Base-by-base conservation (phyloP, 2,888 invertebrate species). In the Cryptocephalus primarius region DNA sequence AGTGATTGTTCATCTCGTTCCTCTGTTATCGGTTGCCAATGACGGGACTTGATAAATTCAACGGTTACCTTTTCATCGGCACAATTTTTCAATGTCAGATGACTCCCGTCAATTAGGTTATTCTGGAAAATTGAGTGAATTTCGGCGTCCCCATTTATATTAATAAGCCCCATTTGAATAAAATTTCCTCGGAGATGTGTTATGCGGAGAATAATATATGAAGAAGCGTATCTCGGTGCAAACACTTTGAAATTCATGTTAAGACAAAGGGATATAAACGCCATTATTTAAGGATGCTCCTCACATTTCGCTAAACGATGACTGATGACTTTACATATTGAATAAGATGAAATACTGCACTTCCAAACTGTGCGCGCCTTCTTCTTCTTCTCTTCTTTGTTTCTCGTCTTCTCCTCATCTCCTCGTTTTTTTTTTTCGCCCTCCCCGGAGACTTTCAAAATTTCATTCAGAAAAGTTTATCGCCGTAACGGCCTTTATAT, bases 251-350 rank as follows among this genome's bases (percentile, higher is more conserved):
- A 53, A 49, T 48, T 55, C 50, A 44, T 48, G 51, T 49, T 55
- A 52, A 59, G 55, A 59, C 59, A 61, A 57, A 55, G 57, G 59
- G 58, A 60, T 59, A 57, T 59, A 60, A 60, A 60, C 55, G 58
- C 59, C 62, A 61, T 61, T 59, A 61, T 62, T 61, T 59, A 59
- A 53, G 50, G 55, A 60, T 56, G 59, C 57, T 52, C 48, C 42
- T 51, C 58, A 54, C 56, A 56, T 58, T 55, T 22, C 46, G 49
- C 45, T 57, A 59, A 62, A 61, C 59, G 59, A 61, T 62, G 62
- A 62, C 57, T 57, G 59, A 62, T 61, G 60, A 57, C 56, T 56
- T 52, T 54, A 56, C 53, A 58, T 56, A 60, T 60, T 58, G 58
- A 58, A 59, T 60, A 55, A 59, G 56, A 60, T 59, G 53, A 58